Evolutionary conservation across 2,888 invertebrate species (phyloP).

Genomic region (Acanthosepion lycidas): DNA sequence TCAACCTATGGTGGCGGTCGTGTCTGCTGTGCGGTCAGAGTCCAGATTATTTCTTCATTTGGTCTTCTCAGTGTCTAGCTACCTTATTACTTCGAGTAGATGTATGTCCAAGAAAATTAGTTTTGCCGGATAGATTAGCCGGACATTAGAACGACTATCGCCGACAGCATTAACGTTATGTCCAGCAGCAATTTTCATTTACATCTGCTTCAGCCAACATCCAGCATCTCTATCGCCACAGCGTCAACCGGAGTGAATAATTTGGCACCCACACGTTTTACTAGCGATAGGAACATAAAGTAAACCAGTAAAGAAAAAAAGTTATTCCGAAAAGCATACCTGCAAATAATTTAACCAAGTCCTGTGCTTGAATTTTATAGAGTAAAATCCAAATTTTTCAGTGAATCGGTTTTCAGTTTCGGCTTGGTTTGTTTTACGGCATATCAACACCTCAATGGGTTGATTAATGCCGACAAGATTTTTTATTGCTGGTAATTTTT

Average conservation of each 20-base stretch:
- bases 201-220: neutral
- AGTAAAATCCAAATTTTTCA: no score
- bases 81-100: neutral
- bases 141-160: neutral
- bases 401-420: no score
- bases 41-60: neutral
- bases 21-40: neutral
- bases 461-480: no score
- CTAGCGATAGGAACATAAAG: neutral
- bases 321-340: no score
- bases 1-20: neutral
- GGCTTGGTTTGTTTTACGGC: no score
- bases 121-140: neutral
- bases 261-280: neutral
- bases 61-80: no score
- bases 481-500: no score
- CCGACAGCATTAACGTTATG: neutral
- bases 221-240: neutral
- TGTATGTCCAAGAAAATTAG: slow-evolving; percentile 6
- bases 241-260: neutral
- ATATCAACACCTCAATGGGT: no score
- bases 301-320: no score
- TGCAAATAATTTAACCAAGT: no score
- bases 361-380: no score
- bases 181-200: neutral